Evolutionary conservation across 2,797 vertebrate genomes (phyloP).

Genomic region (Morelia viridis): DNA sequence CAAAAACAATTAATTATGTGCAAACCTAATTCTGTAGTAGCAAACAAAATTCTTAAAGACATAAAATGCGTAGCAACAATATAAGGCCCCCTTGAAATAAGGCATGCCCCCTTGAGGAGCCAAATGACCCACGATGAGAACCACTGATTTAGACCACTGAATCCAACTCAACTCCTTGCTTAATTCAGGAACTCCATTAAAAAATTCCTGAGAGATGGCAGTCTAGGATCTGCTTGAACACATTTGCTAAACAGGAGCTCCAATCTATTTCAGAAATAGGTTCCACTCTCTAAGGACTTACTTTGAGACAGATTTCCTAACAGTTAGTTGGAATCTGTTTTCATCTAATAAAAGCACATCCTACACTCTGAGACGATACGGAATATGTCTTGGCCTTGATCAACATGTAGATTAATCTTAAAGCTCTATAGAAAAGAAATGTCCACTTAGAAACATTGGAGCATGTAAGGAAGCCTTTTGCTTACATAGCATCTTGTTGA

Average conservation of each 20-base stretch:
- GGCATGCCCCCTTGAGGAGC: not conserved
- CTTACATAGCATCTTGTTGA: not conserved
- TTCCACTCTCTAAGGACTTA: not conserved
- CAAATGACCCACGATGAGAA: not conserved
- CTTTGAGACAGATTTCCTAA: not conserved
- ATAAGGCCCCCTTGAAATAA: not conserved
- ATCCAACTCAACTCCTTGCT: not conserved
- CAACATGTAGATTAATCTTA: not conserved
- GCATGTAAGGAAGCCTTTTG: not conserved
- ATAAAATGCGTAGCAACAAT: not conserved
- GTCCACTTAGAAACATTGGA: not conserved
- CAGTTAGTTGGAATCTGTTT: not conserved
- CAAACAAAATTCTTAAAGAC: not conserved
- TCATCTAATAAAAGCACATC: not conserved
- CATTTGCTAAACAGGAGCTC: not conserved
- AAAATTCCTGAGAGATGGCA: not conserved
- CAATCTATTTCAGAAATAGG: not conserved
- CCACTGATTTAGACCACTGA: not conserved
- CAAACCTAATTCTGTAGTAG: not conserved
- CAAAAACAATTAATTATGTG: not conserved
- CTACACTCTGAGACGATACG: not conserved
- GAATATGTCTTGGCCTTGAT: not conserved
- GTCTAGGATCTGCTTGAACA: not conserved
- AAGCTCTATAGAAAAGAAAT: not conserved
- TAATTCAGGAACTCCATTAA: not conserved